Evolutionary conservation across 2,888 invertebrate species (phyloP).

Genomic region (Melieria omissa): DNA sequence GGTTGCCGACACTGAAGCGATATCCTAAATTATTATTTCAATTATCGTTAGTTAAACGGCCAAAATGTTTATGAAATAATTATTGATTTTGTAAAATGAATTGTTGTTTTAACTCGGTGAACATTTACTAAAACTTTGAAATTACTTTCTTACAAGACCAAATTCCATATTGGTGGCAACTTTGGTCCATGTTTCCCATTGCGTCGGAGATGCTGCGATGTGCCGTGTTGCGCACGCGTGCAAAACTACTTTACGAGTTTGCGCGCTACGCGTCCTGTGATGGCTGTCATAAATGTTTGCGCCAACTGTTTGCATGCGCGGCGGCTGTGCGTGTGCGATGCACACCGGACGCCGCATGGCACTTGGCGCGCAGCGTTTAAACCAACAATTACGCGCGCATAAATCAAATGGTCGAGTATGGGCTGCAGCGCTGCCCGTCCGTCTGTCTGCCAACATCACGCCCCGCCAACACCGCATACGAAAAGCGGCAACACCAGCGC

Average conservation of each 20-base stretch:
- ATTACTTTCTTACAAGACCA: too few species aligned
- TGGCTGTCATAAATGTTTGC: neutral
- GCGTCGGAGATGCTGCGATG: neutral
- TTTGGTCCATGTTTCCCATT: constrained; percentile 1
- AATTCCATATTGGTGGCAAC: constrained; percentile 3
- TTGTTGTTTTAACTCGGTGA: too few species aligned
- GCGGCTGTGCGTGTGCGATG: neutral
- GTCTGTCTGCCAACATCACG: constrained; percentile 18
- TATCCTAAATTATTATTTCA: too few species aligned
- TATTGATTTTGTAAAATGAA: too few species aligned
- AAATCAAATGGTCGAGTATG: constrained; percentile 65
- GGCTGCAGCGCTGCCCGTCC: neutral
- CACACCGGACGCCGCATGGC: constrained; percentile 45
- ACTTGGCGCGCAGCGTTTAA: constrained; percentile 60
- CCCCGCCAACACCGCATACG: constrained; percentile 23
- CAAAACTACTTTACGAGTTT: constrained; percentile 12
- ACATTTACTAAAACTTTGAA: too few species aligned
- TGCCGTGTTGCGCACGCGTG: constrained; percentile 28
- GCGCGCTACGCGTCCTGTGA: neutral
- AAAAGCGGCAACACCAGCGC: constrained; percentile 28
- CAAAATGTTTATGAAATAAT: too few species aligned
- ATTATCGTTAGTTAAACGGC: too few species aligned
- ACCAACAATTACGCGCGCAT: constrained; percentile 67
- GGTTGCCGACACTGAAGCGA: too few species aligned
- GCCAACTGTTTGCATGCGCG: neutral